A percentile compares a stretch with the other conserved stretches of the same genome.
Evolutionary conservation across 2,797 vertebrate genomes (phyloP).

Genomic region (Acanthurus leucopareius): DNA sequence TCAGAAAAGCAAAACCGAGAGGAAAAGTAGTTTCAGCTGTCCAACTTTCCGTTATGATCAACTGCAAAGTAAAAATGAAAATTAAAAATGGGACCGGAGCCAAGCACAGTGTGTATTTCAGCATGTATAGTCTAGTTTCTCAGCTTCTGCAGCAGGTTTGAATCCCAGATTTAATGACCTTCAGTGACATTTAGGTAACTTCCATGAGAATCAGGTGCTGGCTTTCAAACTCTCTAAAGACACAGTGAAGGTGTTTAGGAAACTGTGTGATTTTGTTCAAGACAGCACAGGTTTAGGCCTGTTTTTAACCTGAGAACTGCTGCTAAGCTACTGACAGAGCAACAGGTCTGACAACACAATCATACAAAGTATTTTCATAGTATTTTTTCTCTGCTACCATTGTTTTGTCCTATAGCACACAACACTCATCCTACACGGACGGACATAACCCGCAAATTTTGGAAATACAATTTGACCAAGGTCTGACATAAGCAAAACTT

Average conservation of each 20-base stretch:
- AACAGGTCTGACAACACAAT: slow-evolving; percentile 25
- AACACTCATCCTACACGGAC: slow-evolving; percentile 1
- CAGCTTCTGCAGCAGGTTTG: not conserved
- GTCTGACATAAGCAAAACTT: slow-evolving; percentile 65
- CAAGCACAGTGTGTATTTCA: not conserved
- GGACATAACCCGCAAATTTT: slow-evolving; percentile 32
- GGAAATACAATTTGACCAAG: slow-evolving; percentile 67
- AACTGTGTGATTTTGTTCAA: slow-evolving; percentile 10
- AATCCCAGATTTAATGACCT: not conserved
- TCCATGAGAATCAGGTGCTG: not conserved
- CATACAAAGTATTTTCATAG: slow-evolving; percentile 22
- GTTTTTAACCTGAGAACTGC: slow-evolving; percentile 34
- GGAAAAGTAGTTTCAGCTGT: slow-evolving; percentile 32
- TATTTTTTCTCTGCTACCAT: slow-evolving; percentile 1
- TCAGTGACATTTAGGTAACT: not conserved
- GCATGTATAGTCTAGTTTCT: slow-evolving; percentile 16
- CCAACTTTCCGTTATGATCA: slow-evolving; percentile 12
- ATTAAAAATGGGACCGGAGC: not conserved
- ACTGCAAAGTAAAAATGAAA: slow-evolving; percentile 3
- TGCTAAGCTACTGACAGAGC: slow-evolving; percentile 28
- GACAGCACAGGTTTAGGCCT: slow-evolving; percentile 40
- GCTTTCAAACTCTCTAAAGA: slow-evolving; percentile 13
- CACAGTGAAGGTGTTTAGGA: slow-evolving; percentile 2
- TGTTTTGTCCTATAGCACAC: slow-evolving; percentile 2
- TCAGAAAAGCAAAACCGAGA: slow-evolving; percentile 18